These are phyloP conservation scores for Trichogramma evanescens DNA, from an alignment of 2,888 invertebrate genomes.

Conservation along the genomic window DNA sequence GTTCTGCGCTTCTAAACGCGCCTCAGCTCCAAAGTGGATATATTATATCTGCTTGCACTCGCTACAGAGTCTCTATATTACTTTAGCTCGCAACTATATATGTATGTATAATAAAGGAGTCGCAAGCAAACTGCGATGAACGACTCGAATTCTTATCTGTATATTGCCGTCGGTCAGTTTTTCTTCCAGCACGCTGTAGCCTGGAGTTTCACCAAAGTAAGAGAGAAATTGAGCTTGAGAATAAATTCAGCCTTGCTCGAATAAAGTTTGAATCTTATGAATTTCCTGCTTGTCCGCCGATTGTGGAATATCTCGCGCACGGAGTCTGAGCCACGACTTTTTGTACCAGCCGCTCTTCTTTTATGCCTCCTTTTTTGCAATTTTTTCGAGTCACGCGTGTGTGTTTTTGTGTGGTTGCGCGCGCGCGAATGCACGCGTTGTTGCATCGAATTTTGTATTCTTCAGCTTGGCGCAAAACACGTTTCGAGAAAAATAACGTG, in stretches of 20 bases:
- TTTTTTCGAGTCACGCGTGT: no score
- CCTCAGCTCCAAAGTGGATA: constrained; percentile 23
- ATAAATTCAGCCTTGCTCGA: not conserved
- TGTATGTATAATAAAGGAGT: constrained; percentile 17
- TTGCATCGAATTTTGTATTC: no score
- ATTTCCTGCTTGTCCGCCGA: constrained; percentile 14
- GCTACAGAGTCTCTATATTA: constrained; percentile 8
- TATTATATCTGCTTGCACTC: constrained; percentile 15
- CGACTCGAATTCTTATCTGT: constrained; percentile 8
- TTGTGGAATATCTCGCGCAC: no score
- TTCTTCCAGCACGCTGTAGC: constrained; percentile 1
- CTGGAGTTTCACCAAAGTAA: no score
- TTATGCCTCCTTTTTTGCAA: not conserved
- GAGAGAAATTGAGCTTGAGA: no score
- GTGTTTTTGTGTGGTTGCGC: no score
- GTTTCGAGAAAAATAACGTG: constrained; percentile 4
- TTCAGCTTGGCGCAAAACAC: no score
- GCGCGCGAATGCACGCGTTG: no score
- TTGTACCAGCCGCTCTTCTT: not conserved
- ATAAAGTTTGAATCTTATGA: constrained; percentile 23
- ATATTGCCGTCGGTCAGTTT: constrained; percentile 19
- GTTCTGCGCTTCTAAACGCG: constrained; percentile 36
- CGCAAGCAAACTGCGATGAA: constrained; percentile 8
- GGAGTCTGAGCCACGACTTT: no score
- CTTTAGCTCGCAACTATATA: not conserved